Base-by-base conservation (phyloP, 2,113 vertebrate genomes). In the Entomyzon cyanotis region DNA sequence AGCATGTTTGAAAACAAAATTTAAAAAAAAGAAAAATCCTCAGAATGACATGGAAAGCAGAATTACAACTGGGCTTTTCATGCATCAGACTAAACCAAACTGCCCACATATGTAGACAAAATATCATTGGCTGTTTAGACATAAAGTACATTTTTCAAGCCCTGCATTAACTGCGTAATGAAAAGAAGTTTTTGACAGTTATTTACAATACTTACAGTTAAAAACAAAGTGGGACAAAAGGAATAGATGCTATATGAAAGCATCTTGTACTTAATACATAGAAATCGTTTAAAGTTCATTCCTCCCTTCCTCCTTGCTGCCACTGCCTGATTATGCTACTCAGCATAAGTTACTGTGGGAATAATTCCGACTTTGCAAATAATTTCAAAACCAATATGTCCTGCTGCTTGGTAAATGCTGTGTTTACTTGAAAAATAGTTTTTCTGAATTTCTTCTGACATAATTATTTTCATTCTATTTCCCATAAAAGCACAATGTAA, bases 1-100 rank as follows among this genome's bases (percentile, higher is more conserved):
- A 91, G 65, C 18, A 25, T 80, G 63, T 70, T 47, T 88, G 42
- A 77, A 94, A 95, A 89, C 65, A 89, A 92, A 93, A 67, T 21
- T 21, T 76, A 76, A 84, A 42, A 17, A 60, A 83, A 92, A 47
- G 23, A 33, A 84, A 67, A 31, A 81, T 19, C 62, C 35, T 80
- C 30, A 74, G 50, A 95, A 90, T 93, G 37, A 12, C 58, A 68
- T 41, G 24, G 30, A 83, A 95, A 95, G 67, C 30, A 88, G 67
- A 91, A 87, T 65, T 87, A 80, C 27, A 80, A 52, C 5, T 55
- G 78, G 44, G 55, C 41, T 85, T 85, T 69, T 82, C 63, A 79
- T 22, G 71, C 18, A n/a, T 8, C 20, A 89, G 77, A 76, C 25
- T 44, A 64, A 94, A 92, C 46, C 65, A 82, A 94, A 85, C 30